Conservation (phyloP, 2,797 vertebrate species). For the Silurus aristotelis region DNA sequence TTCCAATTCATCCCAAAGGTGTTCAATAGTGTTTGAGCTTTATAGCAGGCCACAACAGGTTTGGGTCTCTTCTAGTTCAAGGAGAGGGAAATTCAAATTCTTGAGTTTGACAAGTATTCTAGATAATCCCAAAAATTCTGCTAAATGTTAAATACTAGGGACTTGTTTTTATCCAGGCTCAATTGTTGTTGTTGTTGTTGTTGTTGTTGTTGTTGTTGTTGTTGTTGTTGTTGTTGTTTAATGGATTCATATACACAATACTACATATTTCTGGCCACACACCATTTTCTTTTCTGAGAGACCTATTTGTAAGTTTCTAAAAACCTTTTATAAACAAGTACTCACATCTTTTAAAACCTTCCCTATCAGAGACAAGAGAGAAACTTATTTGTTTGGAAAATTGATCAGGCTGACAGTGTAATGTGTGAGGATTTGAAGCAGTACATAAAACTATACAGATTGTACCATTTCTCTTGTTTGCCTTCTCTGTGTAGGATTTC, state of each 20-base stretch:
- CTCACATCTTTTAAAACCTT: not conserved
- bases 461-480: constrained; percentile 3
- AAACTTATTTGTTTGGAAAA: not conserved
- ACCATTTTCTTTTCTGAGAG: not conserved
- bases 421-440: not conserved
- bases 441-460: not conserved
- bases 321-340: no score
- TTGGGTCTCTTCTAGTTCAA: no score
- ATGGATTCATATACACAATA: not conserved
- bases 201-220: no score
- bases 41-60: no score
- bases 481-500: constrained; percentile 77
- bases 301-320: not conserved
- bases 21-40: no score
- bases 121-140: no score
- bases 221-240: not conserved
- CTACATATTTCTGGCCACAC: not conserved
- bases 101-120: not conserved
- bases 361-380: not conserved
- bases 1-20: no score
- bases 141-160: no score
- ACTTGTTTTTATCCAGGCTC: no score
- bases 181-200: no score
- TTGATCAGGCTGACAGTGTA: not conserved
- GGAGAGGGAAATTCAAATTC: not conserved